Percentiles rank a stretch among this genome's conserved stretches.
Evolutionary conservation across 2,113 vertebrate species (phyloP).

Genomic region (Aplodontia rufa): DNA sequence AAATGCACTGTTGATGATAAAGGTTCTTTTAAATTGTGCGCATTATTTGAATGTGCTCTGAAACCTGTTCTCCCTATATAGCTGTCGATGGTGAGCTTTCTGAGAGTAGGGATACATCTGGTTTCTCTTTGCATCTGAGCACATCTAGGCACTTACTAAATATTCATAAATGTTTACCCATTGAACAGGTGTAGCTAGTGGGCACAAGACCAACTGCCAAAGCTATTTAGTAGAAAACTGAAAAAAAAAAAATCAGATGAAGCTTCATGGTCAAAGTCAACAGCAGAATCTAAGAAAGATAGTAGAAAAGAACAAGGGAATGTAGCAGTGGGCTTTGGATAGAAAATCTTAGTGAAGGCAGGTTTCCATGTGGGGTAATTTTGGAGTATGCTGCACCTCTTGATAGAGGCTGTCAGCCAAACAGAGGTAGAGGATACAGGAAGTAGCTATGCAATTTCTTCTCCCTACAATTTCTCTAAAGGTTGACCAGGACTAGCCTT

Average conservation of each 20-base stretch:
- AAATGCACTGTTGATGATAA: slow-evolving; percentile 16
- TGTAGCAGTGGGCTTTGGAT: not conserved
- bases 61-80: not conserved
- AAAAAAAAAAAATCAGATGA: slow-evolving; percentile 18
- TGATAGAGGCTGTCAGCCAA: not conserved
- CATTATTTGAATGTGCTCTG: slow-evolving; percentile 19
- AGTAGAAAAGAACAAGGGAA: not conserved
- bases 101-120: not conserved
- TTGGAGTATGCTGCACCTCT: fast-evolving
- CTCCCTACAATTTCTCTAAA: not conserved
- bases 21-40: not conserved
- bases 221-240: slow-evolving; percentile 10
- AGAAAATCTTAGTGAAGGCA: not conserved
- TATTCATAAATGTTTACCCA: slow-evolving; percentile 16
- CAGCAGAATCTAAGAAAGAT: not conserved
- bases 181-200: not conserved
- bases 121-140: not conserved
- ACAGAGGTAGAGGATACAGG: fast-evolving
- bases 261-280: not conserved
- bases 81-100: not conserved
- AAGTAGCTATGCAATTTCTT: not conserved
- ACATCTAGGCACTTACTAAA: not conserved
- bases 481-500: not conserved
- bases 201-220: not conserved
- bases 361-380: too few species aligned